Base-by-base conservation (phyloP, 2,797 vertebrate species). In the Menidia menidia region DNA sequence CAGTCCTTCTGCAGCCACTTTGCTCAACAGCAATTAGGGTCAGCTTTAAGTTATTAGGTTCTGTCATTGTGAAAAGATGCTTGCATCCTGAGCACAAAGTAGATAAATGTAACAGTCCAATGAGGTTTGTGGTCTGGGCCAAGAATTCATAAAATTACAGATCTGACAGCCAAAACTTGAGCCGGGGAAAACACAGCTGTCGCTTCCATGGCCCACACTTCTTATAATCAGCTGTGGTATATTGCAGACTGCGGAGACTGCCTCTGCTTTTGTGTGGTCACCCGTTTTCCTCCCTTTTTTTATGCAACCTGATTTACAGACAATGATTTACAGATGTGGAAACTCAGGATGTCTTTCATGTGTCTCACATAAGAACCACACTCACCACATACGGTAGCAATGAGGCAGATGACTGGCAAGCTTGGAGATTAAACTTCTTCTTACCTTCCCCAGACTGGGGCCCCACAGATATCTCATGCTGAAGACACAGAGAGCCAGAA, bases 391-490 rank as follows among this genome's bases (percentile, higher is more conserved):
- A 70, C 48, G 45, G 71, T 47, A 53, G 70, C 73, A 82, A 67
- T 77, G 65, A 73, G 62, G 60, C 59, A 65, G 70, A 73, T 75
- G 62, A 77, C 41, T 51, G 45, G 44, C 39, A 64, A 60, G 77
- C 30, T 70, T 0, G 4, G 44, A 69, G 44, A 25, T 57, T 44
- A 73, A 74, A 64, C 61, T 79, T 62, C 25, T 63, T 67, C 92
- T 92, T 95, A 98, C 97, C 94, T 96, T 97, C 67, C 91, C 94
- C 62, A 93, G 88, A 52, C 86, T 83, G 60, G 95, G 92, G 4
- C 77, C 96, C 96, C 95, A 96, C 82, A 97, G 91, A 82, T 95
- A 95, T 53, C 93, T 93, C 81, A 96, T 89, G 71, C 95, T 95
- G 74, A 96, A 95, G 85, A 95, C 84, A 8, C 95, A 85, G 35